Conservation (phyloP, 1,140 invertebrate species). For the Cyclargus thomasi region DNA sequence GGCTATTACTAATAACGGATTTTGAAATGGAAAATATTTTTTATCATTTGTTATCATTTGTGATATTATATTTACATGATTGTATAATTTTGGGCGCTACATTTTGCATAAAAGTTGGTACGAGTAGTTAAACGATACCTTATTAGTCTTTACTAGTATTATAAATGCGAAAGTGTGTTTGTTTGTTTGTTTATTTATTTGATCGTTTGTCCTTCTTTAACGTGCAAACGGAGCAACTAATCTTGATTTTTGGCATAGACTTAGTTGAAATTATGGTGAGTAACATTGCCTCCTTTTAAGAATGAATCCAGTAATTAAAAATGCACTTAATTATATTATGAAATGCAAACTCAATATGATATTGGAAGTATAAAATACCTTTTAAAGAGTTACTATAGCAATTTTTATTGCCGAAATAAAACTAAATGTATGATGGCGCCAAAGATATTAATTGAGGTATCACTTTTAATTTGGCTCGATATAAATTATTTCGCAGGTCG, state of each 20-base stretch:
- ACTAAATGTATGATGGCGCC: conserved; percentile 4
- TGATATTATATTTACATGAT: conserved; percentile 8
- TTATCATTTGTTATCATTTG: not conserved
- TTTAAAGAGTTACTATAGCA: not conserved
- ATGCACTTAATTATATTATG: too few relatives aligned
- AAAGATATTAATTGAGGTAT: conserved; percentile 10
- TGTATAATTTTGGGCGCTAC: not conserved
- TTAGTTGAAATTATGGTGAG: too few relatives aligned
- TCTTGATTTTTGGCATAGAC: too few relatives aligned
- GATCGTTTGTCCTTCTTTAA: too few relatives aligned
- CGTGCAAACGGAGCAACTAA: too few relatives aligned
- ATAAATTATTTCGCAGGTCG: conserved; percentile 1
- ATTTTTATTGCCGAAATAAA: not conserved
- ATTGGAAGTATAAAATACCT: not conserved
- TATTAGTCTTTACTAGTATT: too few relatives aligned
- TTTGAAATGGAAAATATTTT: not conserved
- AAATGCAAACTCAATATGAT: not conserved
- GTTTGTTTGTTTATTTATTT: too few relatives aligned
- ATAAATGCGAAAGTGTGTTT: too few relatives aligned
- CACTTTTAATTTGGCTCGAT: not conserved
- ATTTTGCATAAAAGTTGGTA: too few relatives aligned
- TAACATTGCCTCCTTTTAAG: too few relatives aligned
- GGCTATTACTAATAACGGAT: not conserved
- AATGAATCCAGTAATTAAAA: too few relatives aligned
- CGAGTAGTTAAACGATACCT: too few relatives aligned